These are phyloP conservation scores for Protobothrops flavoviridis DNA, from an alignment of 2,113 vertebrate genomes.

Conservation along the genomic window DNA sequence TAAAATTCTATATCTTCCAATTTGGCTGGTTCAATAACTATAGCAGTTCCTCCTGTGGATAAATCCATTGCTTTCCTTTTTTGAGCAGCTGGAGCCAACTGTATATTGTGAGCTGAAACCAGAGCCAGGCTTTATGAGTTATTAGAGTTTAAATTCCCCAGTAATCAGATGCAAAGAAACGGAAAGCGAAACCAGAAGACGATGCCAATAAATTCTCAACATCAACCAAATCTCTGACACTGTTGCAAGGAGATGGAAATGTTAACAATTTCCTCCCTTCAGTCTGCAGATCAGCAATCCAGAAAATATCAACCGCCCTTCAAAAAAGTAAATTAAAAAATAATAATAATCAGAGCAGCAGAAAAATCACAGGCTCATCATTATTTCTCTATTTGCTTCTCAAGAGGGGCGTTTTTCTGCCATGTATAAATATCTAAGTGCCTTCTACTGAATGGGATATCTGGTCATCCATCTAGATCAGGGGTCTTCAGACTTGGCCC, in stretches of 20 bases:
- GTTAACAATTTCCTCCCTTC: slow-evolving; percentile 3
- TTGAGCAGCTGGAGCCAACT: not conserved
- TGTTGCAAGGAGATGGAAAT: slow-evolving; percentile 7
- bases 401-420: not conserved
- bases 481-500: too few relatives aligned
- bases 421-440: not conserved
- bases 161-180: slow-evolving; percentile 26
- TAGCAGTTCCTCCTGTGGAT: not conserved
- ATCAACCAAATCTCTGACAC: slow-evolving; percentile 8
- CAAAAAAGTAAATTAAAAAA: not conserved
- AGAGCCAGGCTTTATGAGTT: slow-evolving; percentile 12
- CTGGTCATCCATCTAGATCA: not conserved
- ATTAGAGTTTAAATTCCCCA: slow-evolving; percentile 25
- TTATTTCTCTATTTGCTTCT: not conserved
- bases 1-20: not conserved
- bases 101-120: slow-evolving; percentile 11
- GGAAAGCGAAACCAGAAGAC: slow-evolving; percentile 8
- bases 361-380: not conserved
- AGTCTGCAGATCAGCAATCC: not conserved
- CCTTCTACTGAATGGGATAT: not conserved
- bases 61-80: not conserved
- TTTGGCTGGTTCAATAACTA: not conserved
- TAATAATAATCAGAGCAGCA: not conserved
- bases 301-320: not conserved
- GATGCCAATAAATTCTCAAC: slow-evolving; percentile 21